Evolutionary conservation across 2,113 vertebrate species (phyloP).

Genomic region (Ceyx cyanopectus): DNA sequence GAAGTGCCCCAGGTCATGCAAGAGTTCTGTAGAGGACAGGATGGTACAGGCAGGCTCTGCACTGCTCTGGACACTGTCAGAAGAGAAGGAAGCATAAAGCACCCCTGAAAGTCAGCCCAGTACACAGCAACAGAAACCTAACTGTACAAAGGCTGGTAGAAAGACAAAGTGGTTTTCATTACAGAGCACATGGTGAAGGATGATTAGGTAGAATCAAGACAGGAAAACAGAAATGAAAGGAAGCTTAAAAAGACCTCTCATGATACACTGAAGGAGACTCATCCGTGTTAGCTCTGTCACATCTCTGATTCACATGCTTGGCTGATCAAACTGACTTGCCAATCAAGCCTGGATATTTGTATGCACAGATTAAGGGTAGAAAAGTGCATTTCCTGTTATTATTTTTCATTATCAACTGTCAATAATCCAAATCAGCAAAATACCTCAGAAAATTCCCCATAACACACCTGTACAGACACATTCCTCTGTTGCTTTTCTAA

Average conservation of each 20-base stretch:
- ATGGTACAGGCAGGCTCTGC: not conserved
- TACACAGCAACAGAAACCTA: fast-evolving
- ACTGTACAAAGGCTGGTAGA: not conserved
- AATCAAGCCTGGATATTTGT: not conserved
- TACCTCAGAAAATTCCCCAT: not conserved
- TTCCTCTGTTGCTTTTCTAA: not conserved
- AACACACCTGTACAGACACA: not conserved
- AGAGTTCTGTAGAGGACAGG: not conserved
- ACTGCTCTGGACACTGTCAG: not conserved
- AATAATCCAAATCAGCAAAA: not conserved
- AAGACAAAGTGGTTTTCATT: not conserved
- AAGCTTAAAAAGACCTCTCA: not conserved
- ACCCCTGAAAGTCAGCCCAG: not conserved
- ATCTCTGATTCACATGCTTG: not conserved
- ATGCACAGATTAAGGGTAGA: not conserved
- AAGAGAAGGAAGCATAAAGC: not conserved
- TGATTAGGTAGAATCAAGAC: not conserved
- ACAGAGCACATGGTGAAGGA: not conserved
- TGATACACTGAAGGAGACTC: not conserved
- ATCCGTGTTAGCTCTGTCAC: not conserved
- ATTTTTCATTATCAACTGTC: not conserved
- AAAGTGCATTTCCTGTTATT: not conserved
- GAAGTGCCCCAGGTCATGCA: not conserved
- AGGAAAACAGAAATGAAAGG: not conserved
- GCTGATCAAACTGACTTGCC: not conserved